Base-by-base conservation (phyloP, 2,113 vertebrate genomes). In the Aphyosemion australe region DNA sequence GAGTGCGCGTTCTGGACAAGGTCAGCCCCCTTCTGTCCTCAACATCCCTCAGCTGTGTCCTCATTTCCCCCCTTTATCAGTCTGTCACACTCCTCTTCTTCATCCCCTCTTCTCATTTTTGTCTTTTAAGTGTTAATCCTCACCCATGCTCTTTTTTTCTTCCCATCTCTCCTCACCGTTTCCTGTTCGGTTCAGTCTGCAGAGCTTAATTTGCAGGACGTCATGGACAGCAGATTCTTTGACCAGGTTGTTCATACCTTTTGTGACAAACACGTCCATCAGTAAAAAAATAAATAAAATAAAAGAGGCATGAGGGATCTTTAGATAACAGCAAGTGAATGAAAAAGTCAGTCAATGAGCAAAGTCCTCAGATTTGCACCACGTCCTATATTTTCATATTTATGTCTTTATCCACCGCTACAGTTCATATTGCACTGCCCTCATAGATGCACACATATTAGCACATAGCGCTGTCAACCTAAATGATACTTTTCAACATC, bases 401-500 rank as follows among this genome's bases (percentile, higher is more conserved):
- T 82, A 77, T 82, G 79, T 83, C 84, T 87, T 69, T 54, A 59
- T 81, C 78, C 73, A 52, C 71, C 76, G 82, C 81, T 78, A 81
- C 68, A 54, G 69, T 55, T 79, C 82, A 82, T 76, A 74, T 77
- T 76, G 83, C 84, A n/a, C 87, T 87, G 79, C 82, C 82, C 77
- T 85, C 83, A 85, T 84, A 77, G 83, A 90, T 82, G 83, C 83
- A 88, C 79, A 84, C 78, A 85, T 87, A 90, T 90, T 90, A 88
- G 87, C 88, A 83, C 89, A 84, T 85, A 91, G 82, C 78, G 85
- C 89, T 88, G 86, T 84, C 86, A 91, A 90, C 90, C 89, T 93
- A 92, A 93, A 92, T 90, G 87, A 92, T 91, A 90, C 91, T 91
- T 90, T 92, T 91, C 89, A 90, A 87, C 90, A 87, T 87, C 79